These are phyloP conservation scores for Mesorhabditis spiculigera DNA, from an alignment of 2,888 invertebrate species.

Conservation along the genomic window DNA sequence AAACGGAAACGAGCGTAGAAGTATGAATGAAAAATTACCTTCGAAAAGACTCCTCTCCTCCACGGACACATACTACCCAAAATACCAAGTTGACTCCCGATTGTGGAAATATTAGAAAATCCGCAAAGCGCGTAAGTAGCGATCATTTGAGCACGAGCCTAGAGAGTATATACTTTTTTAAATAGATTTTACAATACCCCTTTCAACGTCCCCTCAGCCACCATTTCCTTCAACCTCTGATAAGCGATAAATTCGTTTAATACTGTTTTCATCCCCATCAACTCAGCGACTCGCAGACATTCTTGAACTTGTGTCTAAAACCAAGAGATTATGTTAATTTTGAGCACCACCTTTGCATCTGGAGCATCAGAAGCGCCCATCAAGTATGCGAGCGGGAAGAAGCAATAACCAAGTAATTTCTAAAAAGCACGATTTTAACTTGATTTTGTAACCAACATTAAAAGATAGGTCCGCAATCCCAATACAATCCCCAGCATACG, in stretches of 20 bases:
- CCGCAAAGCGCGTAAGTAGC: conserved; percentile 62
- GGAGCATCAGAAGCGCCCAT: conserved; percentile 44
- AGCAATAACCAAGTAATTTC: conserved; percentile 35
- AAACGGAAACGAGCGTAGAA: background rate
- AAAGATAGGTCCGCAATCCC: background rate
- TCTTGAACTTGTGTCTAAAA: conserved; percentile 24
- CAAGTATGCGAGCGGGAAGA: conserved; percentile 47
- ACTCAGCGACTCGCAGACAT: conserved; percentile 37
- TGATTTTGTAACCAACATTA: background rate
- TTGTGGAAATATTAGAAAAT: conserved; percentile 61
- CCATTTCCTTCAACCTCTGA: conserved; percentile 29
- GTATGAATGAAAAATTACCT: conserved; percentile 15
- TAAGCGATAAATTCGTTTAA: conserved; percentile 55
- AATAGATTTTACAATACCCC: too few species aligned
- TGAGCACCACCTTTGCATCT: conserved; percentile 22
- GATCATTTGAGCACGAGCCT: conserved; percentile 45
- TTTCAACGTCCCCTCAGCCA: conserved; percentile 9
- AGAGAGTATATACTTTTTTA: background rate
- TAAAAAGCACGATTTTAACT: conserved; percentile 15
- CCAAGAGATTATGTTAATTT: background rate
- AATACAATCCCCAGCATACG: background rate
- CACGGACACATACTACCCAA: conserved; percentile 36
- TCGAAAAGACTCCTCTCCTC: conserved; percentile 30
- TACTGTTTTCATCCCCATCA: conserved; percentile 54
- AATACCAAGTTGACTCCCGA: conserved; percentile 60